Evolutionary conservation across 2,888 invertebrate genomes (phyloP), one percentile per base, ranked within the genome.

Genomic region (Ichneumon xanthorius): DNA sequence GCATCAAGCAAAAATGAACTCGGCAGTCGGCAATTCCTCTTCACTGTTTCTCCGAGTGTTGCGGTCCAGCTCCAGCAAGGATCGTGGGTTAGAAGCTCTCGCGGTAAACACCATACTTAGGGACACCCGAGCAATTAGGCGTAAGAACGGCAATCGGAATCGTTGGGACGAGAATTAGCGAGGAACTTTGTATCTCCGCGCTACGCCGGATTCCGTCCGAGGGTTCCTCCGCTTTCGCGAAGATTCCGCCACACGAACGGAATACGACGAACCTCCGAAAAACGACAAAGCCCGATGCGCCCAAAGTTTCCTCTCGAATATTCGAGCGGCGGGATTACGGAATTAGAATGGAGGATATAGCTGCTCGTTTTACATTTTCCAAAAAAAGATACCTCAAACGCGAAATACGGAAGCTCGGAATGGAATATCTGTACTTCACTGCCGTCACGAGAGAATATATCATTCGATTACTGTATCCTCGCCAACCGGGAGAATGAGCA

Each of bases 111-210:
- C 73, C 78, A 68, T 73, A 73, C 67, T 82, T 48, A 50, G 72
- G 65, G 50, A 48, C 68, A 53, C 45, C 67, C 63, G 61, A 58
- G 76, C 84, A 80, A 80, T 80, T 76, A 84, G 70, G 48, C 75
- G 45, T 84, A 84, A 80, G 26, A 80, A 75, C 84, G 63, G 84
- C 70, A 80, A 80, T 84, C 75, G 63, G 50, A 63, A 80, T 71
- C 61, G 76, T 76, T 76, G 37, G 33, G 19, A 55, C 67, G 58
- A 82, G 73, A 78, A 78, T 82, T 37, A 79, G 58, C 72, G 45
- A 53, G 48, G 63, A 71, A 77, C 65, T 82, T 67, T 58, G 72
- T 78, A 50, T 53, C 55, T 40, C 33, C 22, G 58, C 30, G 16
- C 11, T 33, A 9, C 37, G 55, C 48, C 11, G 16, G n/a, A 4